Evolutionary conservation across 64 coral and sea anemone genomes (phyloP), one percentile per base, ranked within the genome.

Genomic region (Acropora yongei): DNA sequence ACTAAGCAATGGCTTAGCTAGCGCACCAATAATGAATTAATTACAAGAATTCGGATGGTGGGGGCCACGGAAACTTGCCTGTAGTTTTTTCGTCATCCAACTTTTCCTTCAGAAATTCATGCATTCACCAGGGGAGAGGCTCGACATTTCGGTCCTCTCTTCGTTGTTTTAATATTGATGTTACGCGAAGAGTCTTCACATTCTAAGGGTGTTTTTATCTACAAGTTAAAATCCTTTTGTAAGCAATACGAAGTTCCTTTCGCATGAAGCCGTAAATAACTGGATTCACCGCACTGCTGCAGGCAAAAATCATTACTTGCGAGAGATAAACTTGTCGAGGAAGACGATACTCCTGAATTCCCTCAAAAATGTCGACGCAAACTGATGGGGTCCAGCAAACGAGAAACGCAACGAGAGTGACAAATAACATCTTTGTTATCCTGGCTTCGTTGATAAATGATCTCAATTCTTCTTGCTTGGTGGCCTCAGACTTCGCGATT

Each of bases 221-320:
- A 43, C 80, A 83, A 66, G 57, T 83, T 43, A 83, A 58, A 44
- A 83, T 61, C 3, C 47, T 16, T 83, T 83, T 83, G 57, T 83
- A 83, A 0, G 80, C 80, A 11, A 1, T 67, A 46, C 80, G 60
- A 4, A 83, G 80, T 14, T 83, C 80, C n/a, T 47, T 63, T 2
- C 80, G 57, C 80, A 83, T 83, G 8, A 83, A 68, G 6, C 80
- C 80, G 47, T 83, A 83, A 46, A 83, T 83, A 8, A 83, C 14
- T n/a, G 60, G 80, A 18, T 83, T 83, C 2, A 83, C 57, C 12
- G 42, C 80, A 45, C 80, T 83, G 30, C 61, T 83, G 41, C 80
- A 67, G 3, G 58, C 19, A 46, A 68, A 68, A 3, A 16, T 66
- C 9, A 44, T 14, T 6, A 83, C 18, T 42, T 83, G 80, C 80